Evolutionary conservation across 2,888 invertebrate genomes (phyloP), one percentile per base, ranked within the genome.

Genomic region (Parnassius smintheus): DNA sequence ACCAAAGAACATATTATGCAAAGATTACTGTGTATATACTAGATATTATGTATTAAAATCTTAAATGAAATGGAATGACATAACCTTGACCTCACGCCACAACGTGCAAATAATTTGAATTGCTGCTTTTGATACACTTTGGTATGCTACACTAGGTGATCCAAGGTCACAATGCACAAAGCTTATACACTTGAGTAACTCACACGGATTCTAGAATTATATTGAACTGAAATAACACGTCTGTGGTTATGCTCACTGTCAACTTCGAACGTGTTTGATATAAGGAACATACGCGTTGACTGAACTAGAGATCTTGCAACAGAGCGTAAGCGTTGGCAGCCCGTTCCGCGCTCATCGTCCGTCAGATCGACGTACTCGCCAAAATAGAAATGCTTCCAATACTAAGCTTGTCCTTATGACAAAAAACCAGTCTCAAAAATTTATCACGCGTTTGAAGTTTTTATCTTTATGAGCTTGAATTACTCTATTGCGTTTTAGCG

Each of bases 341-440:
- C 74, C 64, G 70, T 66, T 76, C 22, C 74, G 69, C 70, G 70
- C 66, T 69, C 73, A 66, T 65, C 70, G 72, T 74, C 70, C 77
- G 79, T 80, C 81, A 82, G 13, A 49, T 7, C 13, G 49, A 49
- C 85, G 80, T 75, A 74, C 77, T 77, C 70, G 82, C 88, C 85
- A 78, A 90, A 91, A 89, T 91, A 89, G 89, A 91, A 81, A 83
- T 79, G 75, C 75, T 80, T 78, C 49, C 49, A 49, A 49, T 13
- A 13, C 11, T 35, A 35, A 35, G 35, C 35, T 35, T 35, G 35
- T 35, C 35, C 35, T 35, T 4, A 35, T 35, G 35, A 35, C 35
- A 35, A 4, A 25, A 35, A 35, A 35, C 35, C 35, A 35, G 35
- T 35, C 35, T 7, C 3, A 35, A 35, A 35, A 35, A 35, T 7